These are phyloP conservation scores for Lateolabrax maculatus DNA, from an alignment of 2,797 vertebrate species.

Conservation along the genomic window DNA sequence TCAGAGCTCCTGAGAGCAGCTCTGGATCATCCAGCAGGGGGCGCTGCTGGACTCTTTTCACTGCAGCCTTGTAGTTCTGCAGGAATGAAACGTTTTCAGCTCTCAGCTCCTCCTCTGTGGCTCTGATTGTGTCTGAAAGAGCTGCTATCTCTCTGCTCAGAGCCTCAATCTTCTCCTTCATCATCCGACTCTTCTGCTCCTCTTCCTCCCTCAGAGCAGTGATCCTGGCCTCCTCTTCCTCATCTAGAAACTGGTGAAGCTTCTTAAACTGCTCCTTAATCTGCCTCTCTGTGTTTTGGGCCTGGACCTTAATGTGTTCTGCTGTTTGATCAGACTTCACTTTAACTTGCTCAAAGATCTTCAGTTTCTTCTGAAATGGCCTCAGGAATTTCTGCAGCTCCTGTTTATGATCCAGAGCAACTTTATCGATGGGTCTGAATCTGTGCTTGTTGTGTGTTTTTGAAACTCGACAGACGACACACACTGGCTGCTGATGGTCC, in stretches of 20 bases:
- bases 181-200: background rate
- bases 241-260: background rate
- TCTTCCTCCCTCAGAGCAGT: background rate
- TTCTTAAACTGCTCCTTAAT: background rate
- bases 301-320: conserved; percentile 1
- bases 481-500: background rate
- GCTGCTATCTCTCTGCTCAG: background rate
- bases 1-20: background rate
- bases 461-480: background rate
- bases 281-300: conserved; percentile 15
- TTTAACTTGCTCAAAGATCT: background rate
- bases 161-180: background rate
- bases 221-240: background rate
- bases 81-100: background rate
- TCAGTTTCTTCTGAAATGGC: background rate
- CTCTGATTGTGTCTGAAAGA: conserved; percentile 1
- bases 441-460: background rate
- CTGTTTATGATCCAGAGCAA: background rate
- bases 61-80: background rate
- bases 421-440: background rate
- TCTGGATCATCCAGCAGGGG: conserved; percentile 4
- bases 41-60: conserved; percentile 21
- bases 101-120: background rate
- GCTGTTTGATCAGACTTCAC: background rate
- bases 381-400: background rate